Evolutionary conservation across 1,140 invertebrate genomes (phyloP), one percentile per base, ranked within the genome.

Genomic region (Papilio dardanus): DNA sequence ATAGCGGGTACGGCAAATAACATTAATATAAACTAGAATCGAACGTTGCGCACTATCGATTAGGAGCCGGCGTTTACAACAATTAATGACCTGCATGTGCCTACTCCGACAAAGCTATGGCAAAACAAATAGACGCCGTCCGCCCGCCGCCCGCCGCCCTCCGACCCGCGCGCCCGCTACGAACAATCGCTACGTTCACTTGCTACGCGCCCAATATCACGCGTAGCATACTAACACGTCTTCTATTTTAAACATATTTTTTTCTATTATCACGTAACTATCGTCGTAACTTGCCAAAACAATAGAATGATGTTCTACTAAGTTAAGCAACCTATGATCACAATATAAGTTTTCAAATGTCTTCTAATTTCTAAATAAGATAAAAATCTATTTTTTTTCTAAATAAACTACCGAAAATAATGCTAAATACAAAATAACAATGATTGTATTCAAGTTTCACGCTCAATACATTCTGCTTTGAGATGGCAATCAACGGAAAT

Each of bases 1-100:
- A 86, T 83, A 88, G 85, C 77, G 81, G 76, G 77, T 77, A 85
- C 83, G 86, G 84, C 90, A 92, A 92, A 93, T 92, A 92, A 88
- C 91, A 92, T 92, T 93, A 92, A 93, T 91, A 93, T 91, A 93
- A 92, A 93, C 88, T 89, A 87, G 89, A 93, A 92, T 92, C 89
- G 91, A 91, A 91, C 90, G 88, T 86, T 84, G 87, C 85, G 81
- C 82, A 83, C 89, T 92, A 93, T 93, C 90, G 91, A 93, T 93
- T 93, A 93, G 91, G 84, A 92, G 84, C 84, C 79, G 84, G 88
- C 89, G 91, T 89, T 92, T 90, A 91, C 90, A 90, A 93, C 91
- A 93, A 93, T 93, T 93, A 93, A 93, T 93, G 91, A 92, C 91
- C 89, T 93, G 90, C 88, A 92, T 92, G 91, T 92, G 90, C 87